phyloP scores from a whole-genome alignment of 2,888 invertebrate species.

The Lypha dubia region DNA sequence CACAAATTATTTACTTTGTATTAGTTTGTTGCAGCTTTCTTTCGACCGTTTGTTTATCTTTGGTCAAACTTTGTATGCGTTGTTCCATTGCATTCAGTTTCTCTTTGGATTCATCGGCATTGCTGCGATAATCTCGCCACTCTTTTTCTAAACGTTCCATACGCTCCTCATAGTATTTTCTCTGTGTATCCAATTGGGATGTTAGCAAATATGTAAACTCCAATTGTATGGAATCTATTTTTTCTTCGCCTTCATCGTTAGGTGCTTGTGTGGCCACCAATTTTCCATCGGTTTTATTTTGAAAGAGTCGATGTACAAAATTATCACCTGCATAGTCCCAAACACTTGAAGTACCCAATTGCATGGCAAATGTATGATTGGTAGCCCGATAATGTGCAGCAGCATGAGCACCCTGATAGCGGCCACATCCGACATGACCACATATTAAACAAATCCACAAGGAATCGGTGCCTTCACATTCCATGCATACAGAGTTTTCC shows the following conservation, averaged over 20 bases:
- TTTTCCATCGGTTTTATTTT: conserved; percentile 98
- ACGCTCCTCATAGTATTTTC: conserved; percentile 94
- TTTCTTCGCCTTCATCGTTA: conserved; percentile 88
- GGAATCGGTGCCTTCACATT: conserved; percentile 87
- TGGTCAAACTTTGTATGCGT: conserved; percentile 85
- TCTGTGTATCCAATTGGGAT: conserved; percentile 96
- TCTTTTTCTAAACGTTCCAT: conserved; percentile 86
- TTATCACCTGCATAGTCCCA: conserved; percentile 99
- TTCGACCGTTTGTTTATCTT: conserved; percentile 88
- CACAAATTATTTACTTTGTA: conserved; percentile 84
- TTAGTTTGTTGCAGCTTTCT: conserved; percentile 87
- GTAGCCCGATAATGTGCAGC: conserved; percentile 97
- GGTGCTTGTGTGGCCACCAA: conserved; percentile 91
- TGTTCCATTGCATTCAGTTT: conserved; percentile 84
- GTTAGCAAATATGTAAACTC: conserved; percentile 98
- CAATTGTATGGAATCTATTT: conserved; percentile 96
- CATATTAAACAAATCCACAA: conserved; percentile 99
- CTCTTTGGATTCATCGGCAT: conserved; percentile 84
- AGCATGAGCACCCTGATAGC: conserved; percentile 95
- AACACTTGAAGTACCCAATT: conserved; percentile 97
- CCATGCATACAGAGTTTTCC: conserved; percentile 86
- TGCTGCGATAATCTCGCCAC: conserved; percentile 85
- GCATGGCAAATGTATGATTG: conserved; percentile 98
- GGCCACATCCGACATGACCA: conserved; percentile 98
- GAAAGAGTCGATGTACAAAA: conserved; percentile 95